Conservation (phyloP, 2,113 vertebrate species). For the Planiliza haematocheilus region DNA sequence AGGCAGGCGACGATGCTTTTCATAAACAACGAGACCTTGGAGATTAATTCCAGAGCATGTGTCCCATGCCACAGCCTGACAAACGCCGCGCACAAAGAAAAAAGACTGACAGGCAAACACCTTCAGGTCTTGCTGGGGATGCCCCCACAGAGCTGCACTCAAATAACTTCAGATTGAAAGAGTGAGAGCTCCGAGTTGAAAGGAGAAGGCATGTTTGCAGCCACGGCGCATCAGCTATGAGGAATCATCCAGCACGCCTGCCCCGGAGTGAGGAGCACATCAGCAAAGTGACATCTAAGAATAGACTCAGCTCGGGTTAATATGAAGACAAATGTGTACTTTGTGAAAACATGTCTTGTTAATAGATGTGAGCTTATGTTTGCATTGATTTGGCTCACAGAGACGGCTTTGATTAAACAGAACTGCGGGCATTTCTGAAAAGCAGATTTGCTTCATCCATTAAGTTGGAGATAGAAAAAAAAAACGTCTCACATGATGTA, state of each 20-base stretch:
- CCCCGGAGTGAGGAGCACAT: slow-evolving; percentile 21
- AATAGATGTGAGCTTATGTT: slow-evolving; percentile 64
- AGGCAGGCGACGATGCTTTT: slow-evolving; percentile 45
- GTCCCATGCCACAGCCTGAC: slow-evolving; percentile 59
- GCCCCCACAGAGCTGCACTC: slow-evolving; percentile 60
- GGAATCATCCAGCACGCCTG: slow-evolving; percentile 4
- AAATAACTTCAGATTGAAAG: slow-evolving; percentile 49
- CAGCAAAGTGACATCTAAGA: slow-evolving; percentile 55
- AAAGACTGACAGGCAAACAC: slow-evolving; percentile 66
- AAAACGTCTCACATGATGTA: slow-evolving; percentile 54
- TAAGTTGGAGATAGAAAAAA: slow-evolving; percentile 37
- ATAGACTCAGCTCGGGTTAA: slow-evolving; percentile 48
- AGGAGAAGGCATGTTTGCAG: slow-evolving; percentile 22
- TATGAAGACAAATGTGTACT: slow-evolving; percentile 60
- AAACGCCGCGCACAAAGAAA: slow-evolving; percentile 56
- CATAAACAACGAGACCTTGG: slow-evolving; percentile 54
- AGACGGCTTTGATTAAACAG: slow-evolving; percentile 63
- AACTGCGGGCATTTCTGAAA: slow-evolving; percentile 53
- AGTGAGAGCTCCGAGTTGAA: slow-evolving; percentile 33
- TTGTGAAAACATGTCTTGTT: slow-evolving; percentile 25
- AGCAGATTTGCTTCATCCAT: slow-evolving; percentile 63
- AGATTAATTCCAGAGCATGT: slow-evolving; percentile 53
- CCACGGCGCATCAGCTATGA: slow-evolving; percentile 24
- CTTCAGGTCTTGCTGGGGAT: slow-evolving; percentile 50
- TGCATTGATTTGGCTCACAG: slow-evolving; percentile 64